Conservation (phyloP, 2,113 vertebrate genomes). For the Peromyscus polionotus region DNA sequence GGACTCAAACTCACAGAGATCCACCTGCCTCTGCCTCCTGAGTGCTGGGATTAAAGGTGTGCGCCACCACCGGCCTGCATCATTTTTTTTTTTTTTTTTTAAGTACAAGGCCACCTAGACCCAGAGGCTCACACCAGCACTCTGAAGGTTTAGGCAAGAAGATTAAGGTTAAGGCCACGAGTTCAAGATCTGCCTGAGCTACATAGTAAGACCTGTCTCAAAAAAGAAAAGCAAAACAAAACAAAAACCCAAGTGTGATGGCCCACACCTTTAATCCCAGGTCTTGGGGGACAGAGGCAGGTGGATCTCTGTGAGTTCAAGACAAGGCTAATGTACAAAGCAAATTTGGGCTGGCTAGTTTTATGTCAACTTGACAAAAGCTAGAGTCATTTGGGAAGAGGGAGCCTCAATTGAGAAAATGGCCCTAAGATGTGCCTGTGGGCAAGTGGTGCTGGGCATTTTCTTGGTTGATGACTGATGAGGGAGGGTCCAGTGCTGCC, state of each 20-base stretch:
- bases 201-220: neutral
- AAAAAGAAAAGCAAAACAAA: neutral
- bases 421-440: neutral
- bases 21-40: no score
- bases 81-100: no score
- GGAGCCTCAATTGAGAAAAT: no score
- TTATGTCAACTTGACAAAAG: neutral
- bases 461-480: neutral
- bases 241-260: neutral
- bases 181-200: neutral
- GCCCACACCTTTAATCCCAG: neutral
- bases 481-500: neutral
- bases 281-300: neutral
- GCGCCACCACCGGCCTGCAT: no score
- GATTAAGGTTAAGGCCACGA: neutral
- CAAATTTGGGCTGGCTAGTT: neutral
- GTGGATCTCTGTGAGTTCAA: neutral
- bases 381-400: neutral
- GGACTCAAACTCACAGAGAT: no score
- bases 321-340: neutral
- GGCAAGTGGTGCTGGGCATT: neutral
- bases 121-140: neutral
- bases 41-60: no score
- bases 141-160: neutral
- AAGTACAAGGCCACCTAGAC: neutral